Evolutionary conservation across 2,888 invertebrate genomes (phyloP).

Genomic region (Phoenoteleia sp.): DNA sequence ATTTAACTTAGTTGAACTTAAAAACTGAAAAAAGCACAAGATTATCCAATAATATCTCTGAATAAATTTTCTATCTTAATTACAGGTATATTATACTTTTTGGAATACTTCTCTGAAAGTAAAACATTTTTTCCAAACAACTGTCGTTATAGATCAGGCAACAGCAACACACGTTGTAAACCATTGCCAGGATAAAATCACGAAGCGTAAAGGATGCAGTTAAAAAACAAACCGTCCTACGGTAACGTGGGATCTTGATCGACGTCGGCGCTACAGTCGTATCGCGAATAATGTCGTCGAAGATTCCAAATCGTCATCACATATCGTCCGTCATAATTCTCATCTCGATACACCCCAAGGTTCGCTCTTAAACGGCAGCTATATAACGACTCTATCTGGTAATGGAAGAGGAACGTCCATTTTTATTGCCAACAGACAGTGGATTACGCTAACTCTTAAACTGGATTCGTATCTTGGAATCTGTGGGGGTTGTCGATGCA

Average conservation of each 20-base stretch:
- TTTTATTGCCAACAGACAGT: conserved; percentile 75
- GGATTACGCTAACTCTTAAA: conserved; percentile 77
- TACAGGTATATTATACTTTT: too few relatives aligned
- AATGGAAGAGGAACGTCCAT: conserved; percentile 75
- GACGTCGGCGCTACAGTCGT: conserved; percentile 48
- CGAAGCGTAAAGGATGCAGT: conserved; percentile 37
- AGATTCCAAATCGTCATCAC: conserved; percentile 60
- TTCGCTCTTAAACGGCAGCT: conserved; percentile 73
- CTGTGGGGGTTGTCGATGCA: conserved; percentile 73
- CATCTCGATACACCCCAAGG: conserved; percentile 58
- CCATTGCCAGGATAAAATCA: conserved; percentile 48
- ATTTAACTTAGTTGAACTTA: too few relatives aligned
- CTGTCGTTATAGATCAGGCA: conserved; percentile 22
- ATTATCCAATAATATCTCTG: too few relatives aligned
- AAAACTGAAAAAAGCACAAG: too few relatives aligned
- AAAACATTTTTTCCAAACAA: background rate
- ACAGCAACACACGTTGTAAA: conserved; percentile 8
- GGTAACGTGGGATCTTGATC: conserved; percentile 56
- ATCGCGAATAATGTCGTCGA: conserved; percentile 56
- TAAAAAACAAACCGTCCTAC: conserved; percentile 25
- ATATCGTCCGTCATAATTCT: conserved; percentile 60
- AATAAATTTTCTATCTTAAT: too few relatives aligned
- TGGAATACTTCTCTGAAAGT: too few relatives aligned
- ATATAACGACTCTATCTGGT: conserved; percentile 77
- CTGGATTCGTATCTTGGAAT: conserved; percentile 80